These are phyloP conservation scores for Nephila pilipes DNA, from an alignment of 1,140 invertebrate species.

Conservation along the genomic window DNA sequence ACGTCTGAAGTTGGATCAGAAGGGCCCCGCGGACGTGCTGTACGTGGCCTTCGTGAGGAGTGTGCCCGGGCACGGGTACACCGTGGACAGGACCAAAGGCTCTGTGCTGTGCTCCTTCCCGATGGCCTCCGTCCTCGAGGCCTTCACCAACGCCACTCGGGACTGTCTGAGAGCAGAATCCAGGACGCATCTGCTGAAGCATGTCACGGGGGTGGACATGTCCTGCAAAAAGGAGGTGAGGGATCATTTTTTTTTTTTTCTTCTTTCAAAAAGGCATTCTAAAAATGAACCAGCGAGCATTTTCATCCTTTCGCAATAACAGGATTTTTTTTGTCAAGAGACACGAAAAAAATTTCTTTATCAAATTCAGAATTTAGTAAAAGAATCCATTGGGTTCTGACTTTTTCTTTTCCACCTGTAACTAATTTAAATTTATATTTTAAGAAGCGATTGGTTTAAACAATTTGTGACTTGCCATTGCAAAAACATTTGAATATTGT, in stretches of 20 bases:
- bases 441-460: too few species aligned
- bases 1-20: conserved; percentile 40
- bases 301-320: too few species aligned
- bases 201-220: conserved; percentile 11
- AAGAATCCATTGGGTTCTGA: too few species aligned
- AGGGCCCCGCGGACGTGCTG: conserved; percentile 56
- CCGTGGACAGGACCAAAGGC: conserved; percentile 70
- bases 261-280: too few species aligned
- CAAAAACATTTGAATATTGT: too few species aligned
- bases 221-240: conserved; percentile 60
- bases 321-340: too few species aligned
- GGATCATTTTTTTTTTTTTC: background rate
- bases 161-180: conserved; percentile 77
- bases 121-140: conserved; percentile 75
- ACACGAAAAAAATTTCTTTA: too few species aligned
- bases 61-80: conserved; percentile 8
- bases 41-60: conserved; percentile 78
- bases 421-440: too few species aligned
- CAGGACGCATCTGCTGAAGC: conserved; percentile 32
- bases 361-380: too few species aligned
- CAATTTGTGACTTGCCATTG: too few species aligned
- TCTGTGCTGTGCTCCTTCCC: conserved; percentile 78
- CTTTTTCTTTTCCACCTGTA: too few species aligned
- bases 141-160: conserved; percentile 77
- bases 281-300: too few species aligned